phyloP scores from a whole-genome alignment of 2,888 invertebrate genomes.

The Hyalella azteca region DNA sequence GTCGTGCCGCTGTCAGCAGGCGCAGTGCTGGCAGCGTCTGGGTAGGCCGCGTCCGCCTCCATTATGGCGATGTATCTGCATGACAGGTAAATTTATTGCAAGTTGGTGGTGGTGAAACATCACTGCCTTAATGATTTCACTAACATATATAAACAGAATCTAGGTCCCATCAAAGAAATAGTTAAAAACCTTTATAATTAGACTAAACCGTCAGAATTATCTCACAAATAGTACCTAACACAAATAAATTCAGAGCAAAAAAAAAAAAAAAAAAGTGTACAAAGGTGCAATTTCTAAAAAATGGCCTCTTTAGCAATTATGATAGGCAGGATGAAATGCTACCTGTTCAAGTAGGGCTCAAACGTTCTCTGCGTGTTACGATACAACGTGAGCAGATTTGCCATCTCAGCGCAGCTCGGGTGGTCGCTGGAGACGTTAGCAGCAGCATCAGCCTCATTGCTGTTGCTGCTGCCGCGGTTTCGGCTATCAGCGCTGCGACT shows the following conservation, averaged over 20 bases:
- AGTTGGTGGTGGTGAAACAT: no score
- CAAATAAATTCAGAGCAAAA: no score
- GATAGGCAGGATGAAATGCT: neutral
- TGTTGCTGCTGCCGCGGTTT: constrained; percentile 19
- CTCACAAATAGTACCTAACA: no score
- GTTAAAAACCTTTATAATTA: no score
- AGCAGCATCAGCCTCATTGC: neutral
- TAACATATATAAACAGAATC: no score
- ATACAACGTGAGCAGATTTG: constrained; percentile 67
- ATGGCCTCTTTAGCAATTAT: no score
- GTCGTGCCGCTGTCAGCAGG: neutral
- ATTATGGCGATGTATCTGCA: constrained; percentile 29
- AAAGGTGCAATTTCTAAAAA: no score
- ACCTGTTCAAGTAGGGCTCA: constrained; percentile 67
- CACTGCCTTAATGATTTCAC: no score
- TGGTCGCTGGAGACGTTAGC: constrained; percentile 56
- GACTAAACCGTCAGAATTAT: no score
- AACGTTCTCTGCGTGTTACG: constrained; percentile 69
- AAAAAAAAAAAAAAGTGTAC: no score
- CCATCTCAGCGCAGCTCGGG: constrained; percentile 67
- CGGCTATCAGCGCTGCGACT: constrained; percentile 38
- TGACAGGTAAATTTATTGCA: no score
- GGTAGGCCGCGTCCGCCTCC: constrained; percentile 63
- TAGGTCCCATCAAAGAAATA: no score
- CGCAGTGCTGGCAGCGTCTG: constrained; percentile 44